These are phyloP conservation scores for Atopsyche davidsoni DNA, from an alignment of 1,140 invertebrate genomes.

Conservation along the genomic window DNA sequence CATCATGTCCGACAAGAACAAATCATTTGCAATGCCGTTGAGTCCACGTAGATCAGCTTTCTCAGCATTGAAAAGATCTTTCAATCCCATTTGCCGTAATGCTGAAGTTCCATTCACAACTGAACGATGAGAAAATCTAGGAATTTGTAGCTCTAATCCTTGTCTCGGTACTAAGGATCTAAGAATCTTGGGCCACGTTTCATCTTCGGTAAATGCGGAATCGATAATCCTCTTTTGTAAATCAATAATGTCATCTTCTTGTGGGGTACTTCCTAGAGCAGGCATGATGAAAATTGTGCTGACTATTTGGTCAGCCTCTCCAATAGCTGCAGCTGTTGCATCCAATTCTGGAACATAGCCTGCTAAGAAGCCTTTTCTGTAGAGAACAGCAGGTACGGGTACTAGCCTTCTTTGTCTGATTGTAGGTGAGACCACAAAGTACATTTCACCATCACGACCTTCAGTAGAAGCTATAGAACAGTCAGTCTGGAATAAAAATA, in stretches of 20 bases:
- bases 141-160: slow-evolving; percentile 72
- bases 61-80: slow-evolving; percentile 64
- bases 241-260: slow-evolving; percentile 66
- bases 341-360: slow-evolving; percentile 77
- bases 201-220: slow-evolving; percentile 57
- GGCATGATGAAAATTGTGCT: slow-evolving; percentile 76
- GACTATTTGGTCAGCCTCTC: slow-evolving; percentile 61
- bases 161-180: slow-evolving; percentile 64
- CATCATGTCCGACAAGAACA: slow-evolving; percentile 73
- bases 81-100: slow-evolving; percentile 70
- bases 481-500: slow-evolving; percentile 55
- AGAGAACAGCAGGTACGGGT: slow-evolving; percentile 74
- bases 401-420: slow-evolving; percentile 70
- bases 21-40: slow-evolving; percentile 65
- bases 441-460: slow-evolving; percentile 74
- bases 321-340: slow-evolving; percentile 70
- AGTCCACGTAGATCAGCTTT: slow-evolving; percentile 73
- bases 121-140: slow-evolving; percentile 74
- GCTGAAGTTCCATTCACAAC: slow-evolving; percentile 71
- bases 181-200: slow-evolving; percentile 67
- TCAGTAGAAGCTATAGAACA: slow-evolving; percentile 63
- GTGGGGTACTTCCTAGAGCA: slow-evolving; percentile 65
- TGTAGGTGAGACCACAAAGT: slow-evolving; percentile 73
- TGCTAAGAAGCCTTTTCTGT: slow-evolving; percentile 66
- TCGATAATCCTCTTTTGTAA: slow-evolving; percentile 63